Evolutionary conservation across 2,888 invertebrate genomes (phyloP).

Genomic region (Steinernema hermaphroditum): DNA sequence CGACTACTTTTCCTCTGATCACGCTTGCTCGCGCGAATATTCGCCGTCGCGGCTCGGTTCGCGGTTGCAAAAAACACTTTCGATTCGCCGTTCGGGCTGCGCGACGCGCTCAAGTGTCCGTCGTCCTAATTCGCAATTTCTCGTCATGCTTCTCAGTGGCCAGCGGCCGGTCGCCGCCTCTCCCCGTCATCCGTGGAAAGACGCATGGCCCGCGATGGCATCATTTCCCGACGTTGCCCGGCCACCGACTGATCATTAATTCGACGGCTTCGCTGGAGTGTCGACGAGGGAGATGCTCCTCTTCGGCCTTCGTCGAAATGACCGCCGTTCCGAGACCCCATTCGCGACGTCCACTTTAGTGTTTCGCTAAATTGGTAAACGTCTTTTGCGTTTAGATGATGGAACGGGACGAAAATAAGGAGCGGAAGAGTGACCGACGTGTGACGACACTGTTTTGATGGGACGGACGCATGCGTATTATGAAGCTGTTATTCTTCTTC

Average conservation of each 20-base stretch:
- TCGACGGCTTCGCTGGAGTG: not conserved
- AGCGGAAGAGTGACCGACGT: too few relatives aligned
- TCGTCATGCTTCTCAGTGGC: not conserved
- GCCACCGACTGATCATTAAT: not conserved
- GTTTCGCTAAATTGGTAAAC: too few relatives aligned
- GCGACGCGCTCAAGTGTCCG: slow-evolving; percentile 6
- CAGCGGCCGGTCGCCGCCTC: not conserved
- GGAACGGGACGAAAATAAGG: too few relatives aligned
- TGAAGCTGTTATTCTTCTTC: too few relatives aligned
- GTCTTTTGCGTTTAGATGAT: too few relatives aligned
- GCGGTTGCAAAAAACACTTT: slow-evolving; percentile 7
- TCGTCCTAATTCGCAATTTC: slow-evolving; percentile 14
- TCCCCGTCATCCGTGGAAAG: too few relatives aligned
- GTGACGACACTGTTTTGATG: too few relatives aligned
- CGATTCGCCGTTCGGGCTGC: slow-evolving; percentile 3
- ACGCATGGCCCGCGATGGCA: not conserved
- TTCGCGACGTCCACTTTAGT: too few relatives aligned
- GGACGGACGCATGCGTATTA: too few relatives aligned
- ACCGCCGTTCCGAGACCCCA: too few relatives aligned
- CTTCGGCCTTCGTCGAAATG: not conserved
- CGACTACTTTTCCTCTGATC: not conserved
- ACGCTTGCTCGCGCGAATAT: slow-evolving; percentile 7
- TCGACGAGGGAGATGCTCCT: not conserved
- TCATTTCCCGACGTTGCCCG: not conserved
- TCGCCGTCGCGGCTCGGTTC: slow-evolving; percentile 2